Base-by-base conservation (phyloP, 2,113 vertebrate genomes). In the Erythrocercus mccallii region DNA sequence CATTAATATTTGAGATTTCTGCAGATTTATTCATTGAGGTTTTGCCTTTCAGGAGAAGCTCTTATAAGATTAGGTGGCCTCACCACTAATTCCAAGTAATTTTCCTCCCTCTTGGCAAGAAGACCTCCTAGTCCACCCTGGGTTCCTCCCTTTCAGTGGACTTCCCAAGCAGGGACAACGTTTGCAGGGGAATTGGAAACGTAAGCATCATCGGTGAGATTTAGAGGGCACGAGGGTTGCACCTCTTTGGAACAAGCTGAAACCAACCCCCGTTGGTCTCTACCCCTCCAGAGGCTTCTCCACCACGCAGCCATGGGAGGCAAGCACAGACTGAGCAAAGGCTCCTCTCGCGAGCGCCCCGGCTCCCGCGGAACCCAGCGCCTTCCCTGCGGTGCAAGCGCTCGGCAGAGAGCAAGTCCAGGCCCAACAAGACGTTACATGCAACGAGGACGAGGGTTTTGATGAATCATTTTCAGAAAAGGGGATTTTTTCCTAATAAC, bases 301-400 rank as follows among this genome's bases (percentile, higher is more conserved):
- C 21, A 10, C 3, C 21, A 38, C 0, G 25, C 48, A 76, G 88
- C 80, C 86, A 64, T 19, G 0, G 27, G n/a, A 88, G 86, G 37
- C 91, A 93, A 95, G 93, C 91, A 93, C 82, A 93, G 93, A 88
- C 93, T 47, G 88, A 93, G 92, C 84, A 78, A 62, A 42, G 56
- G 78, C 81, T 94, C 65, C 91, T 87, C 77, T 86, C 3, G 3
- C 1, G 16, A 94, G 81, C 7, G 0, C 76, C 28, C 10, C 10
- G 2, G 83, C 80, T 95, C 90, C 92, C 20, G 12, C 8, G 1
- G 14, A 76, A 21, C 71, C 66, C 90, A 16, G 69, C 4, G 1
- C 87, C 90, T 96, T 95, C 94, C 90, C 95, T 48, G 14, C 47
- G 4, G 83, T 91, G 80, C 70, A 15, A 66, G 79, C 1, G 14